Base-by-base conservation (phyloP, 2,113 vertebrate genomes). In the Emydura subglobosa region DNA sequence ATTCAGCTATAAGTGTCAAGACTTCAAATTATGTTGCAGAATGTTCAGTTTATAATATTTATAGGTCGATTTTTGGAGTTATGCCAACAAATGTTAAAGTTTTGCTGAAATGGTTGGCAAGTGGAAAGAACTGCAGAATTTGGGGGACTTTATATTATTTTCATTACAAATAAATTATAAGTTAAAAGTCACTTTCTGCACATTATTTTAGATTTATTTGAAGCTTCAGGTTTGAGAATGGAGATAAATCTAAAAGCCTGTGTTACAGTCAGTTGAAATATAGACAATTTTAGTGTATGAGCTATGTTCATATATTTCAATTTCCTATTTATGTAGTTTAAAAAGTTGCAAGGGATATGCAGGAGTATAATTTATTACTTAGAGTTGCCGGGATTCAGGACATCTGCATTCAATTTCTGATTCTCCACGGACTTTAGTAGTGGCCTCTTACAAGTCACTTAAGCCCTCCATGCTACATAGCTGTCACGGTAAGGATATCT, bases 171-270 rank as follows among this genome's bases (percentile, higher is more conserved):
- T 65, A 72, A 93, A 84, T 82, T 65, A 85, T 53, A 86, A 9
- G 51, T 14, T 34, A 91, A 91, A 94, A 94, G 85, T 68, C 1
- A 95, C 81, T 93, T 94, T 80, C 76, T 86, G 55, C 50, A 24
- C 12, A n/a, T 31, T 90, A 42, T 89, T 85, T 85, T 84, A 82
- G 9, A 78, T 74, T 79, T 80, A 86, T n/a, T 54, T 85, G 79
- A 94, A 86, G 72, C 94, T 81, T 85, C 79, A 87, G 84, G n/a
- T 78, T 91, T 82, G 85, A 88, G 91, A 91, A 79, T 2, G 55
- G 31, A 82, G 12, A 8, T 57, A 82, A 90, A 79, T 79, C 82
- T 87, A 47, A 78, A 78, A 78, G 44, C 25, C 29, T 61, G 29
- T n/a, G 29, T 31, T 76, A 42, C 68, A 74, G n/a, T n/a, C n/a